Percentiles rank a stretch among this genome's conserved stretches.
phyloP scores from a whole-genome alignment of 2,888 invertebrate genomes.

The Amaurobius ferox region DNA sequence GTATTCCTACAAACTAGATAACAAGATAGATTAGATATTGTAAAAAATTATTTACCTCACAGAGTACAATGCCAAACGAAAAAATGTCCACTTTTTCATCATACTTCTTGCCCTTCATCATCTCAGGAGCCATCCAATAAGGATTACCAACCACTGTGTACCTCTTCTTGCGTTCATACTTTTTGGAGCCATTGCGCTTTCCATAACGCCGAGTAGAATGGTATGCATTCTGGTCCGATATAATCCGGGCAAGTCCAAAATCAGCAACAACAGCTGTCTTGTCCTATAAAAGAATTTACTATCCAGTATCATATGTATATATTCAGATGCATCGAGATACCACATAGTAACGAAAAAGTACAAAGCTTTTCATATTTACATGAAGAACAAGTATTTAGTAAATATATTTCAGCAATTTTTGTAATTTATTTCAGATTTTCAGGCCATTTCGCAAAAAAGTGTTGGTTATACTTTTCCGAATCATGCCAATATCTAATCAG shows the following conservation, averaged over 20 bases:
- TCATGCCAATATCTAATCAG: too few relatives aligned
- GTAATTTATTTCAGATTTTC: too few relatives aligned
- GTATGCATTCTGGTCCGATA: slow-evolving; percentile 74
- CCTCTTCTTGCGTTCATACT: slow-evolving; percentile 86
- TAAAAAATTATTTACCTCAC: slow-evolving; percentile 87
- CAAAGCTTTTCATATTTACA: not conserved
- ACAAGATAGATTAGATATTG: too few relatives aligned
- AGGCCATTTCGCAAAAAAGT: too few relatives aligned
- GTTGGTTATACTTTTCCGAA: too few relatives aligned
- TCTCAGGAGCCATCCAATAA: slow-evolving; percentile 99
- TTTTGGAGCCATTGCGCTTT: slow-evolving; percentile 80
- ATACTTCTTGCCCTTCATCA: slow-evolving; percentile 97
- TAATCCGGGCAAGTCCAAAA: slow-evolving; percentile 90
- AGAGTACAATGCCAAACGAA: slow-evolving; percentile 95
- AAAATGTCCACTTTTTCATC: slow-evolving; percentile 98
- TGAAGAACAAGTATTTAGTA: too few relatives aligned
- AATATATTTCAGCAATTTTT: too few relatives aligned
- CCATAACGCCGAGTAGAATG: slow-evolving; percentile 73
- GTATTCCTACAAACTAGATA: too few relatives aligned
- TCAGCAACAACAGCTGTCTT: slow-evolving; percentile 95
- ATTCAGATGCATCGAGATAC: too few relatives aligned
- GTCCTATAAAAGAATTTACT: slow-evolving; percentile 82
- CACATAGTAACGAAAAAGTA: not conserved
- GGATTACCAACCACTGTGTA: slow-evolving; percentile 98
- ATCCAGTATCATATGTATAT: too few relatives aligned